phyloP scores from a whole-genome alignment of 2,797 vertebrate genomes.

The Momotus momota region DNA sequence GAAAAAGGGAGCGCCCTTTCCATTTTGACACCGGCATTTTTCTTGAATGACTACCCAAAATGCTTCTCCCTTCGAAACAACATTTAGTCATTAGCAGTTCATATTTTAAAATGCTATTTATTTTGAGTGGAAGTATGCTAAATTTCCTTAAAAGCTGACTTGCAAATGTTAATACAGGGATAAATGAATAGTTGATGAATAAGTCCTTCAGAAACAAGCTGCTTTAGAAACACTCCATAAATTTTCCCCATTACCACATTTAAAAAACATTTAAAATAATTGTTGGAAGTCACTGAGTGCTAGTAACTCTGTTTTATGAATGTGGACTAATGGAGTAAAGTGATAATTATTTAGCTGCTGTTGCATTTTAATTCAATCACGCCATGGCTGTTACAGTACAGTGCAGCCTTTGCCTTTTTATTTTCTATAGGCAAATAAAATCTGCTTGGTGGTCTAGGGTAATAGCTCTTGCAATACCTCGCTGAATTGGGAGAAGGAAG shows the following conservation, averaged over 20 bases:
- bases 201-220: conserved; percentile 64
- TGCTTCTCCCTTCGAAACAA: conserved; percentile 4
- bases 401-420: background rate
- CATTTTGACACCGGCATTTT: background rate
- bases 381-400: background rate
- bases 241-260: conserved; percentile 66
- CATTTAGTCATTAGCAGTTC: conserved; percentile 41
- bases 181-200: conserved; percentile 73
- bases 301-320: conserved; percentile 68
- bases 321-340: conserved; percentile 37
- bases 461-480: background rate
- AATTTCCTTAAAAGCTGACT: conserved; percentile 56
- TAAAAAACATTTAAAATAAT: conserved; percentile 73
- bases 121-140: conserved; percentile 31
- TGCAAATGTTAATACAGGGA: conserved; percentile 56
- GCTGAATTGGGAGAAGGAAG: background rate
- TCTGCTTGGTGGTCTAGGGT: background rate
- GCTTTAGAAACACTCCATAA: conserved; percentile 62
- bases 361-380: conserved; percentile 53
- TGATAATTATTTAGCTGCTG: conserved; percentile 62
- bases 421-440: background rate
- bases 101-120: conserved; percentile 43
- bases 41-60: conserved; percentile 25
- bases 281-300: conserved; percentile 58
- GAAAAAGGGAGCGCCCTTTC: background rate